Conservation (phyloP, 1,140 invertebrate genomes). For the Leucophenga varia region DNA sequence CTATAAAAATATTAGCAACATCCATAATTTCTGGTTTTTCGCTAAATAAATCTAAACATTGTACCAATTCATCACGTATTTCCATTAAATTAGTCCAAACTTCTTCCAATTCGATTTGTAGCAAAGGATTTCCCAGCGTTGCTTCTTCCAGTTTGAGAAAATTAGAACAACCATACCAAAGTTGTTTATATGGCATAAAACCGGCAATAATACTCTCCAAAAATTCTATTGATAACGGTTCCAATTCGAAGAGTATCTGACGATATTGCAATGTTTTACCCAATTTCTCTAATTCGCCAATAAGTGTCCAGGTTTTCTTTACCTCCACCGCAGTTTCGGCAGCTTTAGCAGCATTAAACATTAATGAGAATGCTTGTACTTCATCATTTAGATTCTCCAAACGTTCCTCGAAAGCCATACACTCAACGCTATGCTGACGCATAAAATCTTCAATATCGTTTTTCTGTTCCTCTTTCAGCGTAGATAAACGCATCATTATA, state of each 20-base stretch:
- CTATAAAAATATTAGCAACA: constrained; percentile 31
- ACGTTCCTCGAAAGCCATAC: constrained; percentile 43
- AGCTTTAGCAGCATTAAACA: constrained; percentile 39
- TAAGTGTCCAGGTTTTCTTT: constrained; percentile 41
- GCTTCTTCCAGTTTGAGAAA: constrained; percentile 48
- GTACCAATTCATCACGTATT: constrained; percentile 19
- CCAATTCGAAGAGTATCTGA: constrained; percentile 43
- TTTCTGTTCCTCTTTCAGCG: constrained; percentile 46
- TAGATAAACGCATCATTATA: constrained; percentile 34
- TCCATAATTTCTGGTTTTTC: constrained; percentile 47
- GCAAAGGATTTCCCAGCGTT: constrained; percentile 43
- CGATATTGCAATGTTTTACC: constrained; percentile 31
- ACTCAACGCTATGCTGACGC: constrained; percentile 38
- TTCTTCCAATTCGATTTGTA: constrained; percentile 36
- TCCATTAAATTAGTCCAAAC: constrained; percentile 29
- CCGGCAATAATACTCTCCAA: constrained; percentile 35
- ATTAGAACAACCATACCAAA: constrained; percentile 46
- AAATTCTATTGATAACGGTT: constrained; percentile 39
- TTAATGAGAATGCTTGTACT: constrained; percentile 42
- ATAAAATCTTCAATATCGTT: constrained; percentile 48
- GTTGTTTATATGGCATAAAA: constrained; percentile 37
- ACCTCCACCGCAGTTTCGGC: constrained; percentile 45
- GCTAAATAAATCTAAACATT: constrained; percentile 26
- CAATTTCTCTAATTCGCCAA: constrained; percentile 39
- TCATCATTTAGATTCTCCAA: constrained; percentile 48